A percentile compares a stretch with the other conserved stretches of the same genome.
These are phyloP conservation scores for Elanus axillaris DNA, from an alignment of 2,113 vertebrate genomes.

Conservation along the genomic window DNA sequence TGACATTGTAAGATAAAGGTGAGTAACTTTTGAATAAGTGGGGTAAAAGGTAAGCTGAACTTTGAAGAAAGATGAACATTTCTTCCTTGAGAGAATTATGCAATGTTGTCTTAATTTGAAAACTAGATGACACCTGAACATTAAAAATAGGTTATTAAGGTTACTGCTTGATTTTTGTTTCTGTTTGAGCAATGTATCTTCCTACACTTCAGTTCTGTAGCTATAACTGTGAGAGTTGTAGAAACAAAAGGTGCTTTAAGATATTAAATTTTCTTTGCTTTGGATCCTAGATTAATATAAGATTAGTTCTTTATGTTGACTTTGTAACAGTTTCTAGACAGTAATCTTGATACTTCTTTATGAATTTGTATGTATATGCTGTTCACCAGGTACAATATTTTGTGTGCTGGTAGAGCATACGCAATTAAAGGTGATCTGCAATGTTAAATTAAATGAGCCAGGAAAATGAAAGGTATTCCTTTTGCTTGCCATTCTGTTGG, in stretches of 20 bases:
- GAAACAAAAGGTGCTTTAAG: not conserved
- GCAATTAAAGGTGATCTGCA: not conserved
- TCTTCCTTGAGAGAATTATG: not conserved
- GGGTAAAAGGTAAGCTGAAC: not conserved
- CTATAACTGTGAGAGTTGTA: not conserved
- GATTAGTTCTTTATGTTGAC: not conserved
- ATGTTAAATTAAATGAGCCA: not conserved
- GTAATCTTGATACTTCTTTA: not conserved
- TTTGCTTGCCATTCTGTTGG: rapidly evolving
- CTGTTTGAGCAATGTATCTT: not conserved
- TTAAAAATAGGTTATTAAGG: not conserved
- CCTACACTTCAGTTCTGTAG: not conserved
- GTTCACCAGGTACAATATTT: not conserved
- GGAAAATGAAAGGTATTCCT: not conserved
- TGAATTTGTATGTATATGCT: not conserved
- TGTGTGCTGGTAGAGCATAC: not conserved
- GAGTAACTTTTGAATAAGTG: not conserved
- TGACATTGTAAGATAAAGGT: not conserved
- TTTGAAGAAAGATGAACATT: not conserved
- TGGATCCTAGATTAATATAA: not conserved
- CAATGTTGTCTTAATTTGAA: not conserved
- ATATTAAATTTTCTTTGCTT: not conserved
- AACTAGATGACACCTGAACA: not conserved
- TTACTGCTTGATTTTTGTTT: not conserved
- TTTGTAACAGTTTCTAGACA: not conserved